Evolutionary conservation across 2,888 invertebrate species (phyloP).

Genomic region (Cactoblastis cactorum): DNA sequence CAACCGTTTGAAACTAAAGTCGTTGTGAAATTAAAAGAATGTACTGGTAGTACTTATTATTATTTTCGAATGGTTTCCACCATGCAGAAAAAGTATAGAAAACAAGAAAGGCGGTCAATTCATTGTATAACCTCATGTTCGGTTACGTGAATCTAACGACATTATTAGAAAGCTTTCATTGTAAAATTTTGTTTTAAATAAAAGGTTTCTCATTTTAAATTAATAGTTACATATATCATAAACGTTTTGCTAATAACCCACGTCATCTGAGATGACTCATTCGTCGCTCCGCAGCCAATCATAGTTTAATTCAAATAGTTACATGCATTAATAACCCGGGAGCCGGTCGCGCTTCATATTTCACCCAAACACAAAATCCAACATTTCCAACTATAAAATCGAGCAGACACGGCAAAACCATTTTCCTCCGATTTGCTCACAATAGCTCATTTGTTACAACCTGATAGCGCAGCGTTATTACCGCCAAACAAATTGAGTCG

Average conservation of each 20-base stretch:
- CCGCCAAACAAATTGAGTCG: constrained; percentile 78
- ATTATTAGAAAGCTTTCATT: not conserved
- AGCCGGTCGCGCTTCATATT: constrained; percentile 23
- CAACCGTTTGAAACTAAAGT: not conserved
- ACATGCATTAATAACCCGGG: not conserved
- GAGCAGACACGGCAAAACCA: constrained; percentile 64
- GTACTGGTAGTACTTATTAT: too few relatives aligned
- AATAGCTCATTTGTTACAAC: constrained; percentile 79
- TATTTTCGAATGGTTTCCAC: too few relatives aligned
- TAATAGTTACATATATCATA: not conserved
- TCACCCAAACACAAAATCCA: constrained; percentile 30
- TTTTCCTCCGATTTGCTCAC: constrained; percentile 71
- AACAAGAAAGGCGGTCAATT: too few relatives aligned
- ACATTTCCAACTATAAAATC: constrained; percentile 51
- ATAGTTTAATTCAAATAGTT: not conserved
- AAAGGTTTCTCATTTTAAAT: too few relatives aligned
- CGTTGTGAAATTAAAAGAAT: not conserved
- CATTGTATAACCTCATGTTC: too few relatives aligned
- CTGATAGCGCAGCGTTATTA: constrained; percentile 76
- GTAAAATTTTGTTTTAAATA: too few relatives aligned
- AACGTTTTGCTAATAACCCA: not conserved
- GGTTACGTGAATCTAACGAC: too few relatives aligned
- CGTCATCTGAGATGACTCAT: not conserved
- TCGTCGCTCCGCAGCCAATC: not conserved
- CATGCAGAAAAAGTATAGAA: too few relatives aligned